Evolutionary conservation across 2,797 vertebrate genomes (phyloP), one percentile per base, ranked within the genome.

Genomic region (Alosa sapidissima): DNA sequence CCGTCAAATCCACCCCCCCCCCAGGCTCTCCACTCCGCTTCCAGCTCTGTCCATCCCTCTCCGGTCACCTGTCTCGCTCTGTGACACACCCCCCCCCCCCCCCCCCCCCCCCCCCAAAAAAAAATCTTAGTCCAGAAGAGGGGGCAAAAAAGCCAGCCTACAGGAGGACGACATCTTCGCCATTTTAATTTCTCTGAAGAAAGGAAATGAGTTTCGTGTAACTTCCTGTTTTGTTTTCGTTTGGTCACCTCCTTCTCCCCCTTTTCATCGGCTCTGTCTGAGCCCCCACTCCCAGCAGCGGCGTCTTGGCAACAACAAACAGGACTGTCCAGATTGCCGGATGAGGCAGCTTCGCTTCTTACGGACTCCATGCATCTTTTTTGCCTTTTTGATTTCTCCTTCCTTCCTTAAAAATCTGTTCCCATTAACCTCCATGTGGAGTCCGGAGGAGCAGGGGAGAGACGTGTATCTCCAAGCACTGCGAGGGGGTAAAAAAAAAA

Each of bases 271-370:
- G 16, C n/a, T 82, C 49, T 2, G 85, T 86, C 89, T 85, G 88
- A 84, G 85, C 88, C 87, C 84, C 82, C 87, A 2, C 41, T 4
- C 41, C 41, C 13, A 0, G 87, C 68, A 83, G 78, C 8, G n/a
- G 72, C 83, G 48, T 88, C 45, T 84, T 72, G 81, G 85, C 78
- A 48, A 82, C 86, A 86, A 86, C 91, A 91, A 93, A 86, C n/a
- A 47, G 91, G 86, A 92, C 93, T 90, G 93, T 92, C 92, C 91
- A 89, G 94, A 91, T 91, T 90, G 87, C 87, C 86, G 91, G 92
- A 93, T 91, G 89, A 93, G 95, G 95, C 95, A 96, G 95, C 95
- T 96, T 94, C 91, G 91, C 90, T 92, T 93, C 90, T 86, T 91
- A 90, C 90, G 91, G 93, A 95, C 94, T 93, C 86, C 84, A 89